phyloP scores from a whole-genome alignment of 1,140 invertebrate species.

The Cyrtorhinus lividipennis region DNA sequence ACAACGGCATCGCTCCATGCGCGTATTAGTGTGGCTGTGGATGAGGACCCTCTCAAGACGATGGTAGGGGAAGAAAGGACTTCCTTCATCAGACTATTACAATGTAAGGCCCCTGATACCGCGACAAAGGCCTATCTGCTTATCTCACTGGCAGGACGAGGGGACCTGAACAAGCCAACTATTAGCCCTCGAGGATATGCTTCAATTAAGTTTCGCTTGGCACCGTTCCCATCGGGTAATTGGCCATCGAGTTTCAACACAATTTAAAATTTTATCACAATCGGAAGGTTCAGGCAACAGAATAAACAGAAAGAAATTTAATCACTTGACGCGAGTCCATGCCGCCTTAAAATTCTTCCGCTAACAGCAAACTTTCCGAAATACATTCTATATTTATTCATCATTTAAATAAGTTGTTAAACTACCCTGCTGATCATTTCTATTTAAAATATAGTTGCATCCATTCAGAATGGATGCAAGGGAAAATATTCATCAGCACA shows the following conservation, averaged over 20 bases:
- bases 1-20: background rate
- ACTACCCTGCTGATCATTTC: too few relatives aligned
- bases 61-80: background rate
- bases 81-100: background rate
- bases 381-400: too few relatives aligned
- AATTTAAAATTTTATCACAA: too few relatives aligned
- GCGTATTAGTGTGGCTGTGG: background rate
- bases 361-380: too few relatives aligned
- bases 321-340: too few relatives aligned
- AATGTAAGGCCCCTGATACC: background rate
- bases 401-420: too few relatives aligned
- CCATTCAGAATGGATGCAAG: too few relatives aligned
- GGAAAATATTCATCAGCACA: too few relatives aligned
- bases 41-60: background rate
- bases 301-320: too few relatives aligned
- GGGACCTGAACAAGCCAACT: background rate
- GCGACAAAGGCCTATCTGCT: background rate
- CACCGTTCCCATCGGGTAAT: background rate
- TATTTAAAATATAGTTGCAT: too few relatives aligned
- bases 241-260: background rate
- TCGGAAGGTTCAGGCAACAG: too few relatives aligned
- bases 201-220: background rate
- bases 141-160: background rate
- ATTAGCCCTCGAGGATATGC: background rate
- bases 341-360: too few relatives aligned